Percentiles rank a stretch among this genome's conserved stretches.
Evolutionary conservation across 2,113 vertebrate species (phyloP).

Genomic region (Cebidichthys violaceus): DNA sequence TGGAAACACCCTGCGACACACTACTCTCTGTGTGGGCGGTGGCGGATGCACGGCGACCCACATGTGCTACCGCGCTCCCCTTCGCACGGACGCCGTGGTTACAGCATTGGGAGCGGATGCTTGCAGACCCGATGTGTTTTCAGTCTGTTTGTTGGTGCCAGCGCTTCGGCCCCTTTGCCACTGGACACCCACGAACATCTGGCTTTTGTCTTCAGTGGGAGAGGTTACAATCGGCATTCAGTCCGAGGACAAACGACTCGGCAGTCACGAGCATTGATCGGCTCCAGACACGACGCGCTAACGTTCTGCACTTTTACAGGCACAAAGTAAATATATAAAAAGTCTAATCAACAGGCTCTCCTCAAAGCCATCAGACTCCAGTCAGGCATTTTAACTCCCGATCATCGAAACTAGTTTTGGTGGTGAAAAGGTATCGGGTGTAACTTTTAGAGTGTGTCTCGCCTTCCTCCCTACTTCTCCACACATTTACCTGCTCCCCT

Average conservation of each 20-base stretch:
- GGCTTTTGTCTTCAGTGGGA: not conserved
- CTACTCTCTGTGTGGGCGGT: not conserved
- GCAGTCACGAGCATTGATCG: too few species aligned
- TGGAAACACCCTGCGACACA: slow-evolving; percentile 11
- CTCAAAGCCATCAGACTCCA: too few species aligned
- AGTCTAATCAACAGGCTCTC: not conserved
- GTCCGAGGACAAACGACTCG: too few species aligned
- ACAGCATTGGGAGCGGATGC: not conserved
- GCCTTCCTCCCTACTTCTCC: not conserved
- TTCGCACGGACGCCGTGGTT: not conserved
- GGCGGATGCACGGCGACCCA: too few species aligned
- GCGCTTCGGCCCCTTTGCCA: not conserved
- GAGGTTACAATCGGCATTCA: not conserved
- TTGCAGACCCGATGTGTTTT: not conserved
- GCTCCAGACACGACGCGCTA: too few species aligned
- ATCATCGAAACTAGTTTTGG: too few species aligned
- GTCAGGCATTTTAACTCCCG: too few species aligned
- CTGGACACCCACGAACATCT: not conserved
- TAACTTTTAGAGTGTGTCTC: not conserved
- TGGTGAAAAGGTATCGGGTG: too few species aligned
- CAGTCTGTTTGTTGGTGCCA: not conserved
- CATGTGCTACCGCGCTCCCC: not conserved
- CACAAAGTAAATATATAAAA: not conserved
- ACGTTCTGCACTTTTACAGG: too few species aligned
- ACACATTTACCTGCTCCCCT: not conserved